Conservation (phyloP, 2,888 invertebrate species). For the Coelinius sp. region DNA sequence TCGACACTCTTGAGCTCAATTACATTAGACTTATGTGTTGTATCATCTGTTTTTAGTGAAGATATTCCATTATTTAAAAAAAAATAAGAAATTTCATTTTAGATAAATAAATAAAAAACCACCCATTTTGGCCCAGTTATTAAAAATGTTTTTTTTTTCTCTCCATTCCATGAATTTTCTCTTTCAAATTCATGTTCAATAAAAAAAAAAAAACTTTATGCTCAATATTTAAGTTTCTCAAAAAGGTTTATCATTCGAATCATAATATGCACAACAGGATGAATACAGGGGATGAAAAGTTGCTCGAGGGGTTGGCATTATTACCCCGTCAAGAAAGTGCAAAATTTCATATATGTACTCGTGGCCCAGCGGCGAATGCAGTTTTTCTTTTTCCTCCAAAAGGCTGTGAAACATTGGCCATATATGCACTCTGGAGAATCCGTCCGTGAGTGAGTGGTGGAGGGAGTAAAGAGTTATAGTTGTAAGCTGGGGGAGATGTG, state of each 20-base stretch:
- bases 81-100: too few species aligned
- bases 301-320: background rate
- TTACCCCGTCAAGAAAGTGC: conserved; percentile 24
- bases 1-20: background rate
- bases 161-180: too few species aligned
- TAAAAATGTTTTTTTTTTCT: too few species aligned
- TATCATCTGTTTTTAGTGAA: background rate
- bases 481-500: conserved; percentile 17
- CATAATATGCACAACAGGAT: background rate
- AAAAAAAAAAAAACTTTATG: background rate
- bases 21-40: background rate
- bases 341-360: conserved; percentile 8
- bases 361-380: background rate
- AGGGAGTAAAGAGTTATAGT: conserved; percentile 14
- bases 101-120: too few species aligned
- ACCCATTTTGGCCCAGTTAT: too few species aligned
- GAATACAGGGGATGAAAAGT: background rate
- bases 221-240: background rate
- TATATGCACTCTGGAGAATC: conserved; percentile 15
- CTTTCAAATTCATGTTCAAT: too few species aligned
- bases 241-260: background rate
- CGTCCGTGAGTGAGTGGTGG: background rate
- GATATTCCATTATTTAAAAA: too few species aligned
- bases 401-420: conserved; percentile 15
- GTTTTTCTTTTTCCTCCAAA: background rate